Conservation (phyloP, 2,888 invertebrate species). For the Abrostola triplasia region DNA sequence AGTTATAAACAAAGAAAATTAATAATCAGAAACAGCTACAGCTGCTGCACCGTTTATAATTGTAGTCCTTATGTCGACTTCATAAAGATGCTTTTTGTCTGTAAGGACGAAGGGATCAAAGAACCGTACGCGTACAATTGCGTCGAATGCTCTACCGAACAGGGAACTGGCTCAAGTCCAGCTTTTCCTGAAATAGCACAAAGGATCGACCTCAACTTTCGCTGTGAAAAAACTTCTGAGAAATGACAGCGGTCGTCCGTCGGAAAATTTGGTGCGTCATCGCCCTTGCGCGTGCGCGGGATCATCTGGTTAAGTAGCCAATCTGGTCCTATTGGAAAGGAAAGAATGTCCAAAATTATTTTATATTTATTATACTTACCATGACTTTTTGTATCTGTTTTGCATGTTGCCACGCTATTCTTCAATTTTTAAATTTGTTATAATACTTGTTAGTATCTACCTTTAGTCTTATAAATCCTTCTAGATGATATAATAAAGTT, state of each 20-base stretch:
- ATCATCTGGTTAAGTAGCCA: slow-evolving; percentile 37
- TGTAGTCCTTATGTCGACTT: slow-evolving; percentile 46
- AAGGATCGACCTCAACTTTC: slow-evolving; percentile 84
- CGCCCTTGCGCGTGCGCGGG: slow-evolving; percentile 53
- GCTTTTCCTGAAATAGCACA: slow-evolving; percentile 87
- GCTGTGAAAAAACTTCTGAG: slow-evolving; percentile 81
- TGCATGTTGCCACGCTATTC: no score
- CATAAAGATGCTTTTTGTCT: slow-evolving; percentile 55
- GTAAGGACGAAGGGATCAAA: slow-evolving; percentile 69
- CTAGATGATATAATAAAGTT: no score
- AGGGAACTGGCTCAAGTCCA: slow-evolving; percentile 80
- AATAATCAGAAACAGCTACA: slow-evolving; percentile 56
- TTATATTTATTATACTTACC: no score
- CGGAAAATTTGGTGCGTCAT: slow-evolving; percentile 84
- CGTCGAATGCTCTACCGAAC: slow-evolving; percentile 71
- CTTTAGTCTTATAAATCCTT: no score
- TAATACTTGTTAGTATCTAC: no score
- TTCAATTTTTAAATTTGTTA: no score
- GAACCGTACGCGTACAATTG: slow-evolving; percentile 75
- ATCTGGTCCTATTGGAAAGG: slow-evolving; percentile 18
- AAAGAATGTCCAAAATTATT: slow-evolving; percentile 7
- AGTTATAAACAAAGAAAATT: slow-evolving; percentile 71
- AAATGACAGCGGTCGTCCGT: slow-evolving; percentile 77
- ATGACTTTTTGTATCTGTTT: no score
- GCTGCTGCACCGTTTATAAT: slow-evolving; percentile 27